phyloP scores from a whole-genome alignment of 2,888 invertebrate species.

The Eustalomyia histrio region DNA sequence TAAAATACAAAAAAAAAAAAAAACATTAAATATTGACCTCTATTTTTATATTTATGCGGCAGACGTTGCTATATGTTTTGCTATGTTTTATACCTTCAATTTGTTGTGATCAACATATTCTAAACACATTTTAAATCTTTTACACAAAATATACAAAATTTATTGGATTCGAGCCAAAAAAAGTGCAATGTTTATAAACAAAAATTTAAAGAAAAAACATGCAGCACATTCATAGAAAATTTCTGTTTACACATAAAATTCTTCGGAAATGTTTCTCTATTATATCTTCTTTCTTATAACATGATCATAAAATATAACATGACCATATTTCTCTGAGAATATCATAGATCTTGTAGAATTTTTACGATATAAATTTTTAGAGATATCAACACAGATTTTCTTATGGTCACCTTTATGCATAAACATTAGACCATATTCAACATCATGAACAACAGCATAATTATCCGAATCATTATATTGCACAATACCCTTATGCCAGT shows the following conservation, averaged over 20 bases:
- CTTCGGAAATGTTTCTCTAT: conserved; percentile 23
- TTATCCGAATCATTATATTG: conserved; percentile 87
- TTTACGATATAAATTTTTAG: conserved; percentile 82
- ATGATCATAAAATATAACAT: conserved; percentile 90
- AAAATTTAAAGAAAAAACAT: neutral
- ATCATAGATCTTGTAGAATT: conserved; percentile 85
- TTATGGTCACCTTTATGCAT: conserved; percentile 90
- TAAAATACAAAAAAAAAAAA: conserved; percentile 27
- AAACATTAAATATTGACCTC: conserved; percentile 38
- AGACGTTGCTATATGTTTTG: neutral
- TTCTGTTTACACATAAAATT: no score
- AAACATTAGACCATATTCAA: conserved; percentile 86
- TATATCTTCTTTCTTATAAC: conserved; percentile 83
- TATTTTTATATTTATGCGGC: conserved; percentile 28
- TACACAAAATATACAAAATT: neutral
- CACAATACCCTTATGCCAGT: conserved; percentile 87
- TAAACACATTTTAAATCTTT: conserved; percentile 68
- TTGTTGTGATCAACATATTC: conserved; percentile 76
- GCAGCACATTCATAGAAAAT: neutral
- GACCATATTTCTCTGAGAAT: conserved; percentile 84
- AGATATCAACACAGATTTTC: conserved; percentile 86
- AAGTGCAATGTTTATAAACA: conserved; percentile 24
- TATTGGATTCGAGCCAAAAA: conserved; percentile 50
- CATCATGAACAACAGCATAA: conserved; percentile 87
- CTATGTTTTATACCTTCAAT: conserved; percentile 61